Base-by-base conservation (phyloP, 2,113 vertebrate species). In the Tragelaphus imberbis region DNA sequence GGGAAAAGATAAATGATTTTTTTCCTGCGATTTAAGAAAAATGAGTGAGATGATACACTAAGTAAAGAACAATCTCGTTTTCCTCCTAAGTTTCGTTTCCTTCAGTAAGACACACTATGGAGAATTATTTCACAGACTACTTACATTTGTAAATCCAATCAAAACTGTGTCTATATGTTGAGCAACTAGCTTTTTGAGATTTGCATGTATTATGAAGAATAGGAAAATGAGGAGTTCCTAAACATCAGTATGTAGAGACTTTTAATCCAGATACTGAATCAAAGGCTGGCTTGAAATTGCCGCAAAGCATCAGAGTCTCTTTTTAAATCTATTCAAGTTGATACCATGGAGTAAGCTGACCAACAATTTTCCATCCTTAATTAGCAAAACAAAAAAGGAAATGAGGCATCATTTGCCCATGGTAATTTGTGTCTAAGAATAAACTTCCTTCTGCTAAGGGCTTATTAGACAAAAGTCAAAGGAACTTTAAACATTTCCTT, bases 361-460 rank as follows among this genome's bases (percentile, higher is more conserved):
- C 56, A 63, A 56, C n/a, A 61, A 93, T 84, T 96, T 95, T 40
- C 84, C 87, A 84, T 61, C 63, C 63, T 8, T 75, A 92, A 94
- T 85, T 91, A 94, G 55, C 81, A 96, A 94, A 94, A 85, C 33
- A 51, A 87, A 95, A 94, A 36, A 95, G 59, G 86, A 96, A 97
- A 88, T 4, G 40, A 94, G 55, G 55, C 14, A 55, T 77, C 93
- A 90, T 82, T 58, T 68, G 49, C 27, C 53, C 30, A 58, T 36
- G 56, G 28, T 36, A 58, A 88, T 94, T 33, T 93, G 58, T 77
- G 36, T 9, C 86, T 91, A 92, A 88, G 23, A 94, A 94, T 87
- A 96, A 91, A 85, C 80, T 88, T 97, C 58, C 81, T 95, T 84
- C 40, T 85, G 88, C 75, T 59, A 51, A 88, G 14, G 40, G 82